A percentile compares a stretch with the other conserved stretches of the same genome.
phyloP scores from a whole-genome alignment of 2,113 vertebrate genomes.

The Neodon shergylaensis region DNA sequence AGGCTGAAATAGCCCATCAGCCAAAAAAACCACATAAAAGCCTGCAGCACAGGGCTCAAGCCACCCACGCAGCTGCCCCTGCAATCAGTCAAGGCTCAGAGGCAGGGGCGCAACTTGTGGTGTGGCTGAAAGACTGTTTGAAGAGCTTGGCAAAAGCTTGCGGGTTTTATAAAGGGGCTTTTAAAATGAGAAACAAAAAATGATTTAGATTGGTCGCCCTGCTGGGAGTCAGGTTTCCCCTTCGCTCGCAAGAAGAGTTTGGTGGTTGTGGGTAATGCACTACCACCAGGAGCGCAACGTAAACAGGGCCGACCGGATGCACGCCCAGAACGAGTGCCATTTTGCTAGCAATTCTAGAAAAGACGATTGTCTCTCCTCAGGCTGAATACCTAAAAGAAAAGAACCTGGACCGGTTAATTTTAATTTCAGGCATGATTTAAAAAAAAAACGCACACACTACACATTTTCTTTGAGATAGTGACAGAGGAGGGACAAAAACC shows the following conservation, averaged over 20 bases:
- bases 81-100: conserved; percentile 80
- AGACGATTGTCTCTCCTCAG: not conserved
- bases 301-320: conserved; percentile 8
- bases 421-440: conserved; percentile 47
- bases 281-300: not conserved
- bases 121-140: conserved; percentile 80
- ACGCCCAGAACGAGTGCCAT: not conserved
- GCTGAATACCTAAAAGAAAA: conserved; percentile 50
- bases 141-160: conserved; percentile 76
- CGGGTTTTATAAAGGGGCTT: conserved; percentile 77
- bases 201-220: conserved; percentile 43
- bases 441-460: not conserved
- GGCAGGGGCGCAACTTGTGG: conserved; percentile 71
- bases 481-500: not conserved
- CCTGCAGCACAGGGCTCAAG: conserved; percentile 71
- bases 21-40: conserved; percentile 84
- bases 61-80: conserved; percentile 80
- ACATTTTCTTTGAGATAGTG: not conserved
- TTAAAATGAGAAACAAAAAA: conserved; percentile 78
- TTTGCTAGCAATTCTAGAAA: not conserved
- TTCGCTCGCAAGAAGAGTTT: conserved; percentile 1
- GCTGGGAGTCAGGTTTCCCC: conserved; percentile 42
- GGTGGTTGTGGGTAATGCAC: not conserved
- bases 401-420: not conserved
- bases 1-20: conserved; percentile 81